These are phyloP conservation scores for Delichon dasypus DNA, from an alignment of 2,797 vertebrate species.

Conservation along the genomic window DNA sequence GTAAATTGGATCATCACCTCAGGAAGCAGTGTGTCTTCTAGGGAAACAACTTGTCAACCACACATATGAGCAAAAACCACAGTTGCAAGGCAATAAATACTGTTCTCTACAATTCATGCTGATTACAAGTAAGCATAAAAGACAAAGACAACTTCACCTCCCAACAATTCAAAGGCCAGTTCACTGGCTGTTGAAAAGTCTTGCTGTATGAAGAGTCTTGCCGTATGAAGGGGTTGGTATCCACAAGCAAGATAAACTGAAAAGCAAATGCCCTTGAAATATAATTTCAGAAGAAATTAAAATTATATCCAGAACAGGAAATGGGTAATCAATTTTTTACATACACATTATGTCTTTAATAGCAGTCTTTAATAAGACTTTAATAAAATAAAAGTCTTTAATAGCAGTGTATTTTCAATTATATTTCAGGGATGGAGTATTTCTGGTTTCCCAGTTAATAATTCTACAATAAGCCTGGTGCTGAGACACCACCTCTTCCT, in stretches of 20 bases:
- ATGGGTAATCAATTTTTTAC: not conserved
- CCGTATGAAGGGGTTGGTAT: not conserved
- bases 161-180: not conserved
- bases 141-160: not conserved
- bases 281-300: not conserved
- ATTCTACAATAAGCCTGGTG: not conserved
- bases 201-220: not conserved
- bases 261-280: not conserved
- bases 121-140: not conserved
- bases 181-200: not conserved
- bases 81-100: conserved; percentile 1
- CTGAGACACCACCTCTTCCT: not conserved
- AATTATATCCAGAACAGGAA: not conserved
- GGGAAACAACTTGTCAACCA: not conserved
- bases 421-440: not conserved
- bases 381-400: not conserved
- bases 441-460: conserved; percentile 9
- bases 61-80: not conserved
- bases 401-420: not conserved
- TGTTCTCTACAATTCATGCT: not conserved
- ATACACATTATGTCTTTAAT: not conserved
- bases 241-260: not conserved
- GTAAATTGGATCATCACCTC: conserved; percentile 17
- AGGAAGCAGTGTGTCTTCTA: not conserved
- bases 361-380: no score